Conservation (phyloP, 2,797 vertebrate genomes). For the Sebastes melanostomus region DNA sequence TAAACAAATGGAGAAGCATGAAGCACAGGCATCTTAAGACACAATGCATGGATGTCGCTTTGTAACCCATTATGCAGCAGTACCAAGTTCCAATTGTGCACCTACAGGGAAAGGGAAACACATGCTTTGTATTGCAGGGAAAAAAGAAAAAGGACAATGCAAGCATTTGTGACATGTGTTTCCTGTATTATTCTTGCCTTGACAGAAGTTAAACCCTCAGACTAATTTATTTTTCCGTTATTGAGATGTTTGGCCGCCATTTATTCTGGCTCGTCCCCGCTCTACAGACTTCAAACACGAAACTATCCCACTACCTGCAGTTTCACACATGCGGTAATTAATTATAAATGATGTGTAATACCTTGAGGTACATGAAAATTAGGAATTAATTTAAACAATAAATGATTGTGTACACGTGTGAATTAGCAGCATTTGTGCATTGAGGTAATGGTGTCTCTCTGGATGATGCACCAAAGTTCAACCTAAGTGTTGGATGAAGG, state of each 20-base stretch:
- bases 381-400: neutral
- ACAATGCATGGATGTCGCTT: conserved; percentile 74
- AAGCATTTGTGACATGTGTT: conserved; percentile 42
- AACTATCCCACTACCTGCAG: neutral
- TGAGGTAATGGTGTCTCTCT: neutral
- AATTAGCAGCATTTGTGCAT: conserved; percentile 4
- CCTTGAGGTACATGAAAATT: neutral
- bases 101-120: conserved; percentile 79
- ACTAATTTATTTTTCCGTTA: neutral
- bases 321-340: neutral
- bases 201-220: neutral
- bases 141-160: conserved; percentile 53
- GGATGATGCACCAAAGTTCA: neutral
- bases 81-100: conserved; percentile 80
- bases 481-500: neutral
- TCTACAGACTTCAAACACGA: neutral
- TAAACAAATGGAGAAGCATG: conserved; percentile 83
- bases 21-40: conserved; percentile 84
- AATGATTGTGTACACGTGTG: conserved; percentile 2
- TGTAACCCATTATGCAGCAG: conserved; percentile 87
- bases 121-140: conserved; percentile 67
- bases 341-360: neutral
- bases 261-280: neutral
- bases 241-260: conserved; percentile 29
- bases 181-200: conserved; percentile 44